Evolutionary conservation across 2,888 invertebrate species (phyloP).

Genomic region (Drosophila rubida): DNA sequence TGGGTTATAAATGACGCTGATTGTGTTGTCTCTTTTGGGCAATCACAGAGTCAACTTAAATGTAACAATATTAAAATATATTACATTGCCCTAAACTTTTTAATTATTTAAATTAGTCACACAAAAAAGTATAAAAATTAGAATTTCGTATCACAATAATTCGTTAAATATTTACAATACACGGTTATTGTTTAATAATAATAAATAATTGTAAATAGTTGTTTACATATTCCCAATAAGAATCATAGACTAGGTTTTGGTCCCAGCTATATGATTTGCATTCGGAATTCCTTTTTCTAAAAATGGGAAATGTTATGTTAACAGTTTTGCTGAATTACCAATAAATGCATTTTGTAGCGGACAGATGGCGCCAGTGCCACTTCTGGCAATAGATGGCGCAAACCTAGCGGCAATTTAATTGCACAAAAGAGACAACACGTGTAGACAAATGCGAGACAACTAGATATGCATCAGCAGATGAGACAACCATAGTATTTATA

Average conservation of each 20-base stretch:
- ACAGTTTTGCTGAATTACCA: constrained; percentile 18
- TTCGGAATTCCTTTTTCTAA: background rate
- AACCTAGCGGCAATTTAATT: background rate
- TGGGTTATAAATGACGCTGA: background rate
- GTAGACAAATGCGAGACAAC: background rate
- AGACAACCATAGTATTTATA: background rate
- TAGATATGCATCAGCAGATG: background rate
- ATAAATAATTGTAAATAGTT: too few relatives aligned
- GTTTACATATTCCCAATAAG: too few relatives aligned
- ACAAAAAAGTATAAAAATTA: too few relatives aligned
- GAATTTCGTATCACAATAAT: too few relatives aligned
- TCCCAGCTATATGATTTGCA: background rate
- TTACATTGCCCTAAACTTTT: too few relatives aligned
- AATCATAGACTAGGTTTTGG: background rate
- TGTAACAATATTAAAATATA: too few relatives aligned
- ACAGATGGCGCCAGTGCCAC: constrained; percentile 2
- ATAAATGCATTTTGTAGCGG: background rate
- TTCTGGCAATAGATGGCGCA: constrained; percentile 1
- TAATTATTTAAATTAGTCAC: too few relatives aligned
- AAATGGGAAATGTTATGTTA: constrained; percentile 16
- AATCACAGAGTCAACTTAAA: too few relatives aligned
- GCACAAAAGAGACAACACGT: background rate
- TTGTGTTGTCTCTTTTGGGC: background rate
- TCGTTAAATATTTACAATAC: too few relatives aligned
- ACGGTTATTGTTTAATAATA: too few relatives aligned